phyloP scores from a whole-genome alignment of 2,113 vertebrate species.

The Pseudorectes ferrugineus region DNA sequence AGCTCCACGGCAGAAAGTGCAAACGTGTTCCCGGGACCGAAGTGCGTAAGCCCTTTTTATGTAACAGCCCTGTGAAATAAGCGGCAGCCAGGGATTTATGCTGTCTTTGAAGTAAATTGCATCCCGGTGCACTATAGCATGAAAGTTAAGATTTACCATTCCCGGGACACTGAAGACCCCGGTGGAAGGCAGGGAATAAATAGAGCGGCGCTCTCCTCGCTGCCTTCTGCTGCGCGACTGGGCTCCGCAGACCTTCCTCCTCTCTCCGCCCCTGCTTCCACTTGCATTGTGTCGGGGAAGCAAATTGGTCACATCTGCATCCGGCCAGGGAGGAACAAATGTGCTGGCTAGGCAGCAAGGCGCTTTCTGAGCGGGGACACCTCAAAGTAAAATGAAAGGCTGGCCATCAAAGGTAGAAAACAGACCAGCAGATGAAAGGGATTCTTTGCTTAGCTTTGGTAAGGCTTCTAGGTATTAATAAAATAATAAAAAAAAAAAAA shows the following conservation, averaged over 20 bases:
- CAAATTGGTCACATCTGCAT: slow-evolving; percentile 61
- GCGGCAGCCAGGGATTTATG: slow-evolving; percentile 60
- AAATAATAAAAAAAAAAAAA: background rate
- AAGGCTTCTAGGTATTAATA: slow-evolving; percentile 39
- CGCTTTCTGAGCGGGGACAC: background rate
- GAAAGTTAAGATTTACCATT: slow-evolving; percentile 77
- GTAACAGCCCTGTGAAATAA: slow-evolving; percentile 66
- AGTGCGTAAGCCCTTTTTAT: slow-evolving; percentile 63
- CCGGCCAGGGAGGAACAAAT: slow-evolving; percentile 45
- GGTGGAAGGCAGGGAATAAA: slow-evolving; percentile 71
- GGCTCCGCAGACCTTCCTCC: slow-evolving; percentile 63
- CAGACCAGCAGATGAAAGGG: slow-evolving; percentile 31
- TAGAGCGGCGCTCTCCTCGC: slow-evolving; percentile 48
- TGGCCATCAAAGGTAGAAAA: slow-evolving; percentile 44
- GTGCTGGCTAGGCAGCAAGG: slow-evolving; percentile 42
- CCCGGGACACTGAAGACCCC: slow-evolving; percentile 65
- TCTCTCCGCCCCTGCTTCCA: slow-evolving; percentile 32
- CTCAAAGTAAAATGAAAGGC: slow-evolving; percentile 59
- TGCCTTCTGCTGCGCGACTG: slow-evolving; percentile 35
- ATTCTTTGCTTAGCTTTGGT: slow-evolving; percentile 19
- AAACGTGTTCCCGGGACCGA: background rate
- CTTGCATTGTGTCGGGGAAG: slow-evolving; percentile 21
- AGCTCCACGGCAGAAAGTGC: slow-evolving; percentile 16
- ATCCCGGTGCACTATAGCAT: slow-evolving; percentile 72
- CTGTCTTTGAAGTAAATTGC: slow-evolving; percentile 78